Evolutionary conservation across 2,797 vertebrate species (phyloP).

Genomic region (Aulostomus chinensis): DNA sequence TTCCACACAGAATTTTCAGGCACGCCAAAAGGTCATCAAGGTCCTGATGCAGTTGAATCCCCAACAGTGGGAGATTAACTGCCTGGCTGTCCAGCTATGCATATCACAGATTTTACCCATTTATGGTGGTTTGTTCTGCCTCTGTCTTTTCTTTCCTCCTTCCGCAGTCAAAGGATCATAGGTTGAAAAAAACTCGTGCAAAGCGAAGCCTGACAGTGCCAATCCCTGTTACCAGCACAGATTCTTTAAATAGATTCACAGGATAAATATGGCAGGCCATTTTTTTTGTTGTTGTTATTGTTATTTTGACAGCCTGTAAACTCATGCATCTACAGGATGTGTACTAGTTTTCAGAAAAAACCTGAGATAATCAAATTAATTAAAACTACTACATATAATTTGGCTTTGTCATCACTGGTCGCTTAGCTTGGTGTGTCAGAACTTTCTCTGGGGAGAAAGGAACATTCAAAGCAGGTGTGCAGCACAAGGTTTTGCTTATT

Average conservation of each 20-base stretch:
- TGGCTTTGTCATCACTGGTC: no score
- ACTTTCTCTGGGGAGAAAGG: background rate
- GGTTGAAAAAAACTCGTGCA: background rate
- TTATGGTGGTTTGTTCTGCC: constrained; percentile 40
- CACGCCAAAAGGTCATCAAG: no score
- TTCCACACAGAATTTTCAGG: no score
- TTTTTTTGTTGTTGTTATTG: background rate
- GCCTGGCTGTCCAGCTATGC: constrained; percentile 11
- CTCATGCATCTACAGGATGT: no score
- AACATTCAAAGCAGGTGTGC: constrained; percentile 44
- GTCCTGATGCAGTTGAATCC: background rate
- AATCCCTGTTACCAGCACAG: background rate
- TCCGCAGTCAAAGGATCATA: background rate
- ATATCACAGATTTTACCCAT: constrained; percentile 33
- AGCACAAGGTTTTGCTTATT: constrained; percentile 28
- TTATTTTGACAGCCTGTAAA: no score
- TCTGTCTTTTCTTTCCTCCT: constrained; percentile 11
- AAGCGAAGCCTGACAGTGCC: background rate
- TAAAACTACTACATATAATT: no score
- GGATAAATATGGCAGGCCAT: no score
- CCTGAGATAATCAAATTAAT: no score
- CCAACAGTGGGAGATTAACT: background rate
- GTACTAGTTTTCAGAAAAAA: no score
- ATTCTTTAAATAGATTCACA: no score
- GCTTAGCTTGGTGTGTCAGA: no score